Conservation (phyloP, 1,140 invertebrate species). For the Panonychus citri region DNA sequence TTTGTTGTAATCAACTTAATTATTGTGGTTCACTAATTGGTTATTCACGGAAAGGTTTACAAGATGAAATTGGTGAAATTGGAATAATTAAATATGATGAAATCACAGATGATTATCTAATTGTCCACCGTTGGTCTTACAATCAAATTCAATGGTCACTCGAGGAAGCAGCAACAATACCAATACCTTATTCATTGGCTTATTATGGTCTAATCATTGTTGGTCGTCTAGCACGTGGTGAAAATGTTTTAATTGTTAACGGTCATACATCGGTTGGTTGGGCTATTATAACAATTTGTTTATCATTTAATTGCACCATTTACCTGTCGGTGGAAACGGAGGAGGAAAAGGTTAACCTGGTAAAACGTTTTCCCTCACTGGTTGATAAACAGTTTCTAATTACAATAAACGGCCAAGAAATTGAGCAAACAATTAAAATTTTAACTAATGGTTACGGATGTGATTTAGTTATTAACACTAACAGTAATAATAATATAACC, state of each 20-base stretch:
- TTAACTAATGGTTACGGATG: slow-evolving; percentile 43
- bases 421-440: slow-evolving; percentile 24
- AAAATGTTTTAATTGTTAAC: slow-evolving; percentile 75
- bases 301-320: slow-evolving; percentile 57
- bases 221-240: slow-evolving; percentile 52
- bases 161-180: slow-evolving; percentile 73
- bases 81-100: too few relatives aligned
- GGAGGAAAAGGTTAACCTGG: slow-evolving; percentile 27
- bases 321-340: slow-evolving; percentile 45
- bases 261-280: slow-evolving; percentile 69
- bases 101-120: too few relatives aligned
- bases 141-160: slow-evolving; percentile 38
- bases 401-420: slow-evolving; percentile 27
- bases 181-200: slow-evolving; percentile 63
- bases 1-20: too few relatives aligned
- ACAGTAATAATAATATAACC: slow-evolving; percentile 28
- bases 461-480: slow-evolving; percentile 73
- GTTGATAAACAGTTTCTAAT: slow-evolving; percentile 28
- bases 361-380: slow-evolving; percentile 26
- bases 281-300: slow-evolving; percentile 72
- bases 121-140: too few relatives aligned
- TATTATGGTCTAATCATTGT: slow-evolving; percentile 40
- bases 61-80: too few relatives aligned
- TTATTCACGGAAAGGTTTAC: too few relatives aligned
- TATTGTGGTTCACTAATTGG: too few relatives aligned